phyloP scores from a whole-genome alignment of 2,113 vertebrate species.

The Bos javanicus region DNA sequence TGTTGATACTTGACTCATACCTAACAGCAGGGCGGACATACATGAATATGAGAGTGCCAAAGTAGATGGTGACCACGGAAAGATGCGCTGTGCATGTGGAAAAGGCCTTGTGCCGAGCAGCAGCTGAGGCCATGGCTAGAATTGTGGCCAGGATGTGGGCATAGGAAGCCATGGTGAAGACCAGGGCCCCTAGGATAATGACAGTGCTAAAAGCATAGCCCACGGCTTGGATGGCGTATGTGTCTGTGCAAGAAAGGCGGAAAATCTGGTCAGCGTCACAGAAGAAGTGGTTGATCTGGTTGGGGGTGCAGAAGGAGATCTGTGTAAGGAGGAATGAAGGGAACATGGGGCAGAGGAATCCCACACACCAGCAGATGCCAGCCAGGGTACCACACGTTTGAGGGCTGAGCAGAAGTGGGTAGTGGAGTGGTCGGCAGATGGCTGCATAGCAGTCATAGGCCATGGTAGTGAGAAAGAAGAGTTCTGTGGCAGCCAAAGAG shows the following conservation, averaged over 20 bases:
- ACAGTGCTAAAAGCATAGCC: conserved; percentile 2
- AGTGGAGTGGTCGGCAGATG: conserved; percentile 42
- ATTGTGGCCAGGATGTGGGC: conserved; percentile 26
- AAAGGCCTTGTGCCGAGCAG: conserved; percentile 21
- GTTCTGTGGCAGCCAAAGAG: neutral
- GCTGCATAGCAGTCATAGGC: neutral
- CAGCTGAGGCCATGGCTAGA: conserved; percentile 12
- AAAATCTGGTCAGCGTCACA: conserved; percentile 42
- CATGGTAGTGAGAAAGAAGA: conserved; percentile 30
- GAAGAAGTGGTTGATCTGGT: conserved; percentile 47
- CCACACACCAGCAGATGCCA: conserved; percentile 21
- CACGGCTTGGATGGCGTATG: neutral
- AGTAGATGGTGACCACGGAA: conserved; percentile 15
- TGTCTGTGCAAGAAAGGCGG: conserved; percentile 35
- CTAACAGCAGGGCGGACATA: neutral
- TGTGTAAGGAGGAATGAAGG: conserved; percentile 25
- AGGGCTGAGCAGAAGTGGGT: conserved; percentile 38
- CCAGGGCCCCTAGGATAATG: neutral
- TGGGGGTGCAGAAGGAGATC: conserved; percentile 40
- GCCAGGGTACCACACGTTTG: neutral
- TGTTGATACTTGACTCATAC: neutral
- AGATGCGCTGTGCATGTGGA: conserved; percentile 26
- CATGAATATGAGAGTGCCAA: neutral
- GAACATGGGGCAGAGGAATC: conserved; percentile 30
- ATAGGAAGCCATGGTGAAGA: conserved; percentile 41